These are phyloP conservation scores for Amphilophus citrinellus DNA, from an alignment of 2,113 vertebrate species.

Conservation along the genomic window DNA sequence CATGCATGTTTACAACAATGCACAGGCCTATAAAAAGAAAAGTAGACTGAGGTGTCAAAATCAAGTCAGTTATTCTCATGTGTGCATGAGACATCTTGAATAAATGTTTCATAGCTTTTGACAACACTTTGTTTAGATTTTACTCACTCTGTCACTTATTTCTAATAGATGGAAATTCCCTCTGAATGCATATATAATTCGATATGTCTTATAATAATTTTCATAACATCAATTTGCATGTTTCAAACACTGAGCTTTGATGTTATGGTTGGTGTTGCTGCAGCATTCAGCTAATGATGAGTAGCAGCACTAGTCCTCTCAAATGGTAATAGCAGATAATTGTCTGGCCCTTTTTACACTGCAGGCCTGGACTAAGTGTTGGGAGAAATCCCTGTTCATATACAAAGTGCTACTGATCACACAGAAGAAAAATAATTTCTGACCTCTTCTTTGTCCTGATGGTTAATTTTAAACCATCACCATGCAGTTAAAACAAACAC, in stretches of 20 bases:
- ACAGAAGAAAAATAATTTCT: background rate
- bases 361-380: background rate
- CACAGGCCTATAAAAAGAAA: constrained; percentile 39
- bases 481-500: background rate
- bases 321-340: constrained; percentile 32
- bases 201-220: background rate
- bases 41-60: constrained; percentile 17
- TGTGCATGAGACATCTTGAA: background rate
- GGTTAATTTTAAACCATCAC: background rate
- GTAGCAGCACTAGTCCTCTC: constrained; percentile 20
- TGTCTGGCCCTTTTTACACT: constrained; percentile 4
- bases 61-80: background rate
- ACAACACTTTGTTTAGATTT: background rate
- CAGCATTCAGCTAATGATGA: constrained; percentile 5
- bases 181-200: background rate
- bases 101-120: background rate
- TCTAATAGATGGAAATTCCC: constrained; percentile 5
- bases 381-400: background rate
- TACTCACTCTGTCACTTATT: background rate
- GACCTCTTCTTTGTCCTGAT: background rate
- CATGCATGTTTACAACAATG: constrained; percentile 6
- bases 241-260: constrained; percentile 26
- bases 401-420: constrained; percentile 17
- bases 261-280: constrained; percentile 9
- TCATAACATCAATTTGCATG: background rate